Base-by-base conservation (phyloP, 2,797 vertebrate species). In the Gymnothorax javanicus region DNA sequence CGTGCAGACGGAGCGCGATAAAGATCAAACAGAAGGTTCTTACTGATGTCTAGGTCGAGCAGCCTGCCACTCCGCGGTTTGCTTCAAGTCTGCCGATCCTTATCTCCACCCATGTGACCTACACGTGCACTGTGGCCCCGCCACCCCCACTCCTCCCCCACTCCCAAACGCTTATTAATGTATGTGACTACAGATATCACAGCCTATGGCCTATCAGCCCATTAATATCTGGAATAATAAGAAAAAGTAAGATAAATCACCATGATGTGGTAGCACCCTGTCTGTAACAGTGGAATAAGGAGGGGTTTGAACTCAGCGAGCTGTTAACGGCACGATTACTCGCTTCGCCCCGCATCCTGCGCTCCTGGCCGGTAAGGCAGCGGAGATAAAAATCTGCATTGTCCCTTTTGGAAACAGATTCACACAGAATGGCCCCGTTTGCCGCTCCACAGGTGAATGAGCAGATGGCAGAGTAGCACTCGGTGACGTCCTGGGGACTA, bases 381-480 rank as follows among this genome's bases (percentile, higher is more conserved):
- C 54, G 59, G 27, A 85, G 84, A 54, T 77, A 75, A 77, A 77
- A 85, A 85, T 56, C 58, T 83, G 85, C 71, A 59, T 79, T n/a
- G 67, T 84, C 13, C 82, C 54, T 82, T 73, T 75, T 50, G 62
- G 54, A 84, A 81, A 84, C 84, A 17, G 60, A 67, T 56, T 84
- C 71, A 81, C 43, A 82, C 85, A 62, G 82, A 57, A 86, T 71
- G 85, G 75, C 83, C 89, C 69, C 67, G n/a, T 77, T 27, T 50
- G 23, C 62, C 58, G 62, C 81, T n/a, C 75, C 17, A 84, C 77
- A 54, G 59, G 85, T 83, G 86, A 85, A 86, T 25, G 56, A 86
- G 59, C 88, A 90, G 88, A 89, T 86, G 85, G 77, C 86, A n/a
- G 56, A 50, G n/a, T 56, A 15, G 57, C 43, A 57, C 79, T 58